Percentiles rank a stretch among this genome's conserved stretches.
Conservation (phyloP, 2,113 vertebrate species). For the Choloepus hoffmanni region DNA sequence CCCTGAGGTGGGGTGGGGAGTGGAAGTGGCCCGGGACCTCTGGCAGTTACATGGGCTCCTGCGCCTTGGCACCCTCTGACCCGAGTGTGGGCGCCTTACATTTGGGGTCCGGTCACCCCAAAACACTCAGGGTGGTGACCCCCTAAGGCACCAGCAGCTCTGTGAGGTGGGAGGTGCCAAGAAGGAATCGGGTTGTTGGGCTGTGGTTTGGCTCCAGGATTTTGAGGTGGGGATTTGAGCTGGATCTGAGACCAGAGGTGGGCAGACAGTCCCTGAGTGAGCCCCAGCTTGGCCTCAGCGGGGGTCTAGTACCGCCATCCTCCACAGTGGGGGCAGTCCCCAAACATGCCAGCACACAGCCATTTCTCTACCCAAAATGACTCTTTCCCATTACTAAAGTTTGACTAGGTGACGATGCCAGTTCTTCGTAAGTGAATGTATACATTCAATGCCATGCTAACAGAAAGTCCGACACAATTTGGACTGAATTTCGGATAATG, state of each 20-base stretch:
- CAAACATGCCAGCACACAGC: not conserved
- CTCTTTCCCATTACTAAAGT: rapidly evolving
- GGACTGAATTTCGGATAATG: not conserved
- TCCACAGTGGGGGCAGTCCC: not conserved
- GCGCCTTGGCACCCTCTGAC: too few relatives aligned
- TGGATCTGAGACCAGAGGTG: too few relatives aligned
- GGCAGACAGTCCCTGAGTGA: not conserved
- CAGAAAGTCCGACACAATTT: not conserved
- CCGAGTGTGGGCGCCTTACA: rapidly evolving
- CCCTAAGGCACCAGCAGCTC: too few relatives aligned
- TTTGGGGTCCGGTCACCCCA: not conserved
- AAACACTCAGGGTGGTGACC: rapidly evolving
- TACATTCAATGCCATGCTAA: not conserved
- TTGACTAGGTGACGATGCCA: not conserved
- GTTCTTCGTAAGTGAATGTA: not conserved
- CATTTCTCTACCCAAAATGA: not conserved
- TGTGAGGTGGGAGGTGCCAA: not conserved
- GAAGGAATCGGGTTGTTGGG: rapidly evolving
- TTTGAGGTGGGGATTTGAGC: rapidly evolving
- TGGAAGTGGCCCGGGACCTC: not conserved
- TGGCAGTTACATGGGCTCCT: not conserved
- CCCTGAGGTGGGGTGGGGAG: not conserved
- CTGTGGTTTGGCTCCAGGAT: not conserved
- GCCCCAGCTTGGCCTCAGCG: not conserved
- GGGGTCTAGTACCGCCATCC: rapidly evolving